Evolutionary conservation across 2,888 invertebrate species (phyloP), one percentile per base, ranked within the genome.

Genomic region (Spisula subtruncata): DNA sequence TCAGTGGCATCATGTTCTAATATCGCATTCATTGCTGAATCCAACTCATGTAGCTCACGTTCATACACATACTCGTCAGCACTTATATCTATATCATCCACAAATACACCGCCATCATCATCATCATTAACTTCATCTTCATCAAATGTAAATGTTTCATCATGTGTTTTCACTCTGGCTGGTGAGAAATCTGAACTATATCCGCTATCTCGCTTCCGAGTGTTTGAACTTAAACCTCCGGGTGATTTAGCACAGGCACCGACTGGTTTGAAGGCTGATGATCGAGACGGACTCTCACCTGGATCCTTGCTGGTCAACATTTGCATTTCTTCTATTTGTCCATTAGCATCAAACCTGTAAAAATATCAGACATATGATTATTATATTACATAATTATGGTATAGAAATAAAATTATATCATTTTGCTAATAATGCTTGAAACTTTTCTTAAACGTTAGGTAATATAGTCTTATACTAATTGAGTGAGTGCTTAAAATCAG

Each of bases 141-240:
- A 48, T 95, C 95, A 91, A 94, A 95, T 16, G 93, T 93, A 89
- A 95, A 95, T 32, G 89, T 88, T 25, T 89, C 86, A 12, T 89
- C 81, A 0, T 83, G 84, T 6, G 93, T 90, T 41, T 90, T 90
- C 48, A 88, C 89, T n/a, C 90, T 91, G 18, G 95, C 94, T 25
- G 95, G 95, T 1, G 95, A 95, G 75, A 89, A 93, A 85, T 95
- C 95, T 0, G 95, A 95, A 75, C 93, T 89, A 92, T 95, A 96
- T 29, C 95, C 95, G 91, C 95, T 95, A 92, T 96, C 95, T 14
- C 95, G 92, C 84, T 94, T 93, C 2, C 48, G 60, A 20, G 56
- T 18, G 29, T 25, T 29, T 20, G 32, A 20, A 18, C 66, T 12
- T 20, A 29, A 35, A 10, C 10, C 48, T n/a, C 32, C 18, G 8